Percentiles rank a stretch among this genome's conserved stretches.
phyloP scores from a whole-genome alignment of 2,797 vertebrate species.

The Sebastolobus alascanus region DNA sequence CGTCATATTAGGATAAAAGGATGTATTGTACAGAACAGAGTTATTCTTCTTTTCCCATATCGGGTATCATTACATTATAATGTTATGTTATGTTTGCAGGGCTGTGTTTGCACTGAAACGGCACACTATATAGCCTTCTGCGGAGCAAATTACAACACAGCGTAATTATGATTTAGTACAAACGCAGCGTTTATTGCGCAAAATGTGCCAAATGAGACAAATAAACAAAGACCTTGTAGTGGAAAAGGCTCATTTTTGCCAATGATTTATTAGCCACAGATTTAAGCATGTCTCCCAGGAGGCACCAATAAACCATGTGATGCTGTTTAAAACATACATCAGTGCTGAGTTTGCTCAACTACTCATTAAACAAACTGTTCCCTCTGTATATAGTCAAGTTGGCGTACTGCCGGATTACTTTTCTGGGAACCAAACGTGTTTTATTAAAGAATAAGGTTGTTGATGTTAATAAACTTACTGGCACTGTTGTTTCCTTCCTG shows the following conservation, averaged over 20 bases:
- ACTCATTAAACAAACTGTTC: constrained; percentile 40
- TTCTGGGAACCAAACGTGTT: constrained; percentile 21
- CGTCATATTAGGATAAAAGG: constrained; percentile 15
- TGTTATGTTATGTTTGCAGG: constrained; percentile 13
- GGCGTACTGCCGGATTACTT: not conserved
- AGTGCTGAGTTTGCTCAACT: constrained; percentile 21
- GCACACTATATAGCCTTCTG: constrained; percentile 4
- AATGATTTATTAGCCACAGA: constrained; percentile 54
- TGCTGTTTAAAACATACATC: constrained; percentile 51
- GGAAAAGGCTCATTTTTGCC: constrained; percentile 41
- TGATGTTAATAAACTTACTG: constrained; percentile 84
- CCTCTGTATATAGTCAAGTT: constrained; percentile 22
- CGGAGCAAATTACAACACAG: constrained; percentile 41
- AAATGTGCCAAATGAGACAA: constrained; percentile 53
- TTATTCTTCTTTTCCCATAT: constrained; percentile 10
- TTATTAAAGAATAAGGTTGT: constrained; percentile 14
- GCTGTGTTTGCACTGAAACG: constrained; percentile 17
- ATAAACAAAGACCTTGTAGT: constrained; percentile 59
- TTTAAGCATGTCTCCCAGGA: constrained; percentile 49
- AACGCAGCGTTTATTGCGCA: constrained; percentile 40
- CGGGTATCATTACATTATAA: constrained; percentile 12
- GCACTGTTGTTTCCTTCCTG: constrained; percentile 94
- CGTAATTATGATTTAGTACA: constrained; percentile 60
- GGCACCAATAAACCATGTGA: constrained; percentile 55
- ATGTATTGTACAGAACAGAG: constrained; percentile 17